Evolutionary conservation across 2,888 invertebrate genomes (phyloP), one percentile per base, ranked within the genome.

Genomic region (Platycheirus albimanus): DNA sequence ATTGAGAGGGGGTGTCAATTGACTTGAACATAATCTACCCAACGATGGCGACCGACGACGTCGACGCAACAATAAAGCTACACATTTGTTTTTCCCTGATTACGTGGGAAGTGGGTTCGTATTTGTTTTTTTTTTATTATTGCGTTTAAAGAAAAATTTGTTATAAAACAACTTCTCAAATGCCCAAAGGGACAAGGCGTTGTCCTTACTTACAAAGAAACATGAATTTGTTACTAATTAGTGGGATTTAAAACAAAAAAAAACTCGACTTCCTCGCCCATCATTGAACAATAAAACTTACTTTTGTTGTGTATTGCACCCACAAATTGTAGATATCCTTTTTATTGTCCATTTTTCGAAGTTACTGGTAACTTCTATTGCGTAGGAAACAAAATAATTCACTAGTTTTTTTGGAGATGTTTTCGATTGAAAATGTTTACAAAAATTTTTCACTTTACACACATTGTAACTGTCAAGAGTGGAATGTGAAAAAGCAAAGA

Each of bases 231-330:
- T 13, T 20, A 10, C 11, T 8, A n/a, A 15, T 1, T 38, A 24
- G 15, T 11, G 0, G 13, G 15, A 24, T 15, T 19, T 3, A 3
- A 13, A 24, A 24, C 6, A 33, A 33, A 8, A 33, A 33, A 33
- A 33, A 33, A 33, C 30, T 33, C 7, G 8, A 33, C 7, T 33
- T 33, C 8, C 13, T 3, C n/a, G 38, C 13, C n/a, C 38, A 3
- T 13, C 30, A 6, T 33, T 33, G 30, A 33, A 7, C 8, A 13
- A n/a, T 7, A 3, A 17, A 19, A 77, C 66, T 86, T 88, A 92
- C 92, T 91, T 92, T 92, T 71, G 92, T 92, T 84, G 92, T 92
- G 86, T 92, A 92, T 87, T 92, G 92, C 86, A 92, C 90, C 92
- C 92, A 92, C 74, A 92, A 88, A 86, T 91, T 91, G 87, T 92